Base-by-base conservation (phyloP, 2,113 vertebrate species). In the Alligator mississippiensis region DNA sequence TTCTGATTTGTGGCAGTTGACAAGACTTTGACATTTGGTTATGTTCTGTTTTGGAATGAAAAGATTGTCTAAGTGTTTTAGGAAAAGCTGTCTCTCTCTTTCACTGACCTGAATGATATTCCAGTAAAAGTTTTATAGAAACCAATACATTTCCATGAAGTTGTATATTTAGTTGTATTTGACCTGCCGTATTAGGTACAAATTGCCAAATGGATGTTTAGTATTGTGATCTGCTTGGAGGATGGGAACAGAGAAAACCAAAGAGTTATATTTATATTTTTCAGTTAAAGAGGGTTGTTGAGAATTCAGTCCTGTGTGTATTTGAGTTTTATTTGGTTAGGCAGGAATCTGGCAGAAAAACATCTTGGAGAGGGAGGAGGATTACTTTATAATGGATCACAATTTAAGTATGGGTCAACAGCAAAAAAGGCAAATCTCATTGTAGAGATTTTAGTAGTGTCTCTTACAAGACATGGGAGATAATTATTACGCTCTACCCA, bases 91-190 rank as follows among this genome's bases (percentile, higher is more conserved):
- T 61, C 16, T 64, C 13, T 64, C 76, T 27, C 86, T 90, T 84
- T 84, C 19, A 75, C 81, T 86, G 58, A 8, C 16, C 12, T 60
- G 87, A 91, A 55, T 87, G 72, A 81, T 90, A 47, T 90, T 24
- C 5, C 18, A 68, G 66, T 9, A 17, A 11, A 27, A 77, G 0
- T 27, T 62, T 63, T 88, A 38, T 66, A 54, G 60, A 93, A 92
- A 25, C 61, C 64, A 64, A 8, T 14, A 38, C 19, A 34, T 38
- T 30, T 72, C 68, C 30, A 38, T 38, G 30, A 38, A 72, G 30
- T 17, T 12, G 64, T 8, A 68, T 72, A 38, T 72, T 72, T 21
- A 38, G 77, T n/a, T 1, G 2, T 70, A 88, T 90, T 81, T 25
- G 80, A 14, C 17, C 81, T 38, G 76, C 25, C 80, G 1, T 60